These are phyloP conservation scores for crab-eating macaque (Macaca fascicularis) DNA, from an alignment of 2,113 vertebrate genomes.

Conservation along the genomic window T2T-MFA8v1.1 NC_088386.1:57678501-57679000, in stretches of 20 bases:
- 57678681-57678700: neutral
- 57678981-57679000: conserved; percentile 14
- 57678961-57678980: neutral
- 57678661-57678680: neutral
- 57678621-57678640: neutral
- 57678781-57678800: neutral
- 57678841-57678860: neutral
- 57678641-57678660: neutral
- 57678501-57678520: neutral
- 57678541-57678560: neutral
- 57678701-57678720: neutral
- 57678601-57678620: neutral
- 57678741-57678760: conserved; percentile 1
- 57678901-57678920: neutral
- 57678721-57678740: neutral
- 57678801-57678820: neutral
- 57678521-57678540: neutral
- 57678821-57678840: conserved; percentile 2
- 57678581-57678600: neutral
- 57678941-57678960: neutral
- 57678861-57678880: neutral
- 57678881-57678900: neutral
- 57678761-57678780: neutral
- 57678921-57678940: neutral
- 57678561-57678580: neutral